Conservation (phyloP, 1,140 invertebrate genomes). For the Stratiolaelaps scimitus region DNA sequence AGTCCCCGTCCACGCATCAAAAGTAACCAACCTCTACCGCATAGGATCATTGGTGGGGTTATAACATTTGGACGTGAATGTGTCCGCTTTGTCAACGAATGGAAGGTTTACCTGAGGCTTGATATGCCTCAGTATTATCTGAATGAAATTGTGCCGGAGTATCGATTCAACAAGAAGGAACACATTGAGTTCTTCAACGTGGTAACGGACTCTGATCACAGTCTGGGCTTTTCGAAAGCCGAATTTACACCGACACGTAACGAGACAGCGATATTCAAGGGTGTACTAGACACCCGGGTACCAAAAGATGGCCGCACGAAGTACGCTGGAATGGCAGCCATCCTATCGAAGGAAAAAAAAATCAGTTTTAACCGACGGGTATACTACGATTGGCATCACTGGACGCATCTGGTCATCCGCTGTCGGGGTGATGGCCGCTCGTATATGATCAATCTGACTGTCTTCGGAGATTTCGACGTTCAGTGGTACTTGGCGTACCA, state of each 20-base stretch:
- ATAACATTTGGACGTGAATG: neutral
- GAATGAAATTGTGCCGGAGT: neutral
- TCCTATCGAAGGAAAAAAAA: slow-evolving; percentile 38
- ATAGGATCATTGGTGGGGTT: neutral
- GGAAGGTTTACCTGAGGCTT: neutral
- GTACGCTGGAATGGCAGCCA: slow-evolving; percentile 50
- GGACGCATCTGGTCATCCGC: slow-evolving; percentile 69
- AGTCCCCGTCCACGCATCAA: too few relatives aligned
- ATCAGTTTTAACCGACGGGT: slow-evolving; percentile 66
- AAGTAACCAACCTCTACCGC: too few relatives aligned
- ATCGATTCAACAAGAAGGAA: neutral
- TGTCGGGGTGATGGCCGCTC: slow-evolving; percentile 77
- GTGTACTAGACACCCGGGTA: slow-evolving; percentile 52
- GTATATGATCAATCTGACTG: slow-evolving; percentile 64
- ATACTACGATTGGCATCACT: slow-evolving; percentile 53
- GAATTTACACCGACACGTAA: slow-evolving; percentile 47
- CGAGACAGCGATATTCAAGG: slow-evolving; percentile 62
- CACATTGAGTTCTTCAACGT: neutral
- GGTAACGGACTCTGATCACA: slow-evolving; percentile 57
- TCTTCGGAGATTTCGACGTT: slow-evolving; percentile 56
- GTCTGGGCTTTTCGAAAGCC: slow-evolving; percentile 61
- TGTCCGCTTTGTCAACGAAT: neutral
- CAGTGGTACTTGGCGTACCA: slow-evolving; percentile 68
- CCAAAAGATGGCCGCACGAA: slow-evolving; percentile 65
- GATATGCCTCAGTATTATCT: neutral